A percentile compares a stretch with the other conserved stretches of the same genome.
phyloP scores from a whole-genome alignment of 2,113 vertebrate genomes.

The Salvelinus alpinus region DNA sequence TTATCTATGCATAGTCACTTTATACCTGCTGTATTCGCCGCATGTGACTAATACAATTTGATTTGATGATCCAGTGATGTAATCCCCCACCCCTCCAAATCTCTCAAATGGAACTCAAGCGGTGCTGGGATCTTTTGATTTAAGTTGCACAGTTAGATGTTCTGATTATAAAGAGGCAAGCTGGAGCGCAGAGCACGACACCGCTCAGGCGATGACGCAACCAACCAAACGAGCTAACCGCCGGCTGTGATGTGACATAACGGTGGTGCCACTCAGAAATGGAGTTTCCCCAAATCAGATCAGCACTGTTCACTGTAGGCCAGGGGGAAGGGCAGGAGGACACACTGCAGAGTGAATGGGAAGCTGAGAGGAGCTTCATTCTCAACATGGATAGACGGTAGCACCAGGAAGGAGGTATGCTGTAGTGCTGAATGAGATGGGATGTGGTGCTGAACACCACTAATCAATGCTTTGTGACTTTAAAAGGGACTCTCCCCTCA shows the following conservation, averaged over 20 bases:
- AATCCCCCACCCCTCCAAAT: background rate
- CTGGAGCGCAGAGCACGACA: background rate
- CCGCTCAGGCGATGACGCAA: slow-evolving; percentile 13
- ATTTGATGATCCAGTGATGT: background rate
- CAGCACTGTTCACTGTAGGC: background rate
- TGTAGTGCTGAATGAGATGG: too few relatives aligned
- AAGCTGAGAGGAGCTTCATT: background rate
- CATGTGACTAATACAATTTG: too few relatives aligned
- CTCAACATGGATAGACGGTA: background rate
- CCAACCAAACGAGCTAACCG: background rate
- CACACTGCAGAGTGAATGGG: background rate
- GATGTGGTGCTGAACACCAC: too few relatives aligned
- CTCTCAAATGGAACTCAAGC: background rate
- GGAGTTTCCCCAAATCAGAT: background rate
- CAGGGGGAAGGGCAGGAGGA: too few relatives aligned
- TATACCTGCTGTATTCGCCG: too few relatives aligned
- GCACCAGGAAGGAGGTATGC: too few relatives aligned
- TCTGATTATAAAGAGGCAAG: background rate
- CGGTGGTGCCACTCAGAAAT: background rate
- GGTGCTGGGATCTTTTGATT: background rate
- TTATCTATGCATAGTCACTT: too few relatives aligned
- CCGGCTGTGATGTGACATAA: slow-evolving; percentile 6
- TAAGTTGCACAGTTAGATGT: background rate
- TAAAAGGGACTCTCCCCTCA: too few relatives aligned
- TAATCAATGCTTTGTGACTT: too few relatives aligned